Conservation (phyloP, 2,888 invertebrate genomes). For the Scelioninae gen. 1 region DNA sequence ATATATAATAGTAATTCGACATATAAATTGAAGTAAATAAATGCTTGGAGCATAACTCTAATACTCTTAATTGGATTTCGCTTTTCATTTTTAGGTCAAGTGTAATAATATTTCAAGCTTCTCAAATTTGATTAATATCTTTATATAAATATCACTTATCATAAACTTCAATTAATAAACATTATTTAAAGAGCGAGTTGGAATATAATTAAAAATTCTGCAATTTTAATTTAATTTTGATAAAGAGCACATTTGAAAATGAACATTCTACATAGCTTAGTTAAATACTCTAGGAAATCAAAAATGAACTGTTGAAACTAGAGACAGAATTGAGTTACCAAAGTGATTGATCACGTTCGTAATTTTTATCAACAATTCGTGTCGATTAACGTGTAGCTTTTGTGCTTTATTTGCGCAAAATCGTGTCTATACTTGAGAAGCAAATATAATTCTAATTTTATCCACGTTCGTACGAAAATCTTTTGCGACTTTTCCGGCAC, state of each 20-base stretch:
- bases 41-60: not conserved
- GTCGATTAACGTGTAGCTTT: conserved; percentile 49
- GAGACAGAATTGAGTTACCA: conserved; percentile 16
- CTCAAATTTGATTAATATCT: no score
- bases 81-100: no score
- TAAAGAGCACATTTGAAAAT: not conserved
- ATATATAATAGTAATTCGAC: not conserved
- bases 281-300: conserved; percentile 9
- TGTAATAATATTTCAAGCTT: no score
- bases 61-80: not conserved
- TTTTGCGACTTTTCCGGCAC: conserved; percentile 69
- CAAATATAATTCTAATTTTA: conserved; percentile 62
- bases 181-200: not conserved
- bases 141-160: no score
- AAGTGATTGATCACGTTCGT: conserved; percentile 28
- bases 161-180: no score
- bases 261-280: not conserved
- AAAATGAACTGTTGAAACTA: conserved; percentile 11
- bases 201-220: not conserved
- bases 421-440: conserved; percentile 51
- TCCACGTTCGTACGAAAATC: conserved; percentile 63
- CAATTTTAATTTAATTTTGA: no score
- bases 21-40: not conserved
- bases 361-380: conserved; percentile 39
- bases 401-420: conserved; percentile 41